Conservation (phyloP, 2,113 vertebrate species). For the Rousettus leschenaultii region DNA sequence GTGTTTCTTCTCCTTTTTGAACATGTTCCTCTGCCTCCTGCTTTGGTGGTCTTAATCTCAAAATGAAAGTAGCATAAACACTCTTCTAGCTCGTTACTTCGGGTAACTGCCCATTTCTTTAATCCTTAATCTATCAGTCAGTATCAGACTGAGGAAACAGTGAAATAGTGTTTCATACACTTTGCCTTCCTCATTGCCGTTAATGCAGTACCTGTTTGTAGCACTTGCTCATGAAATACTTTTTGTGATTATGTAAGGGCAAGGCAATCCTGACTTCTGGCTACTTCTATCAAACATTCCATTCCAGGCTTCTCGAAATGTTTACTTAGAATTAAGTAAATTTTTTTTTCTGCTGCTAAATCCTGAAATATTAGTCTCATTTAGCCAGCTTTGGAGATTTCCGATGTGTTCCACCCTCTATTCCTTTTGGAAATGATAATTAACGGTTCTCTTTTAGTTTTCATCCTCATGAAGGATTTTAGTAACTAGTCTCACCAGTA, state of each 20-base stretch:
- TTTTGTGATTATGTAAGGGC: background rate
- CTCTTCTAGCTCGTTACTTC: background rate
- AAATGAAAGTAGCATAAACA: background rate
- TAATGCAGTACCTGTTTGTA: background rate
- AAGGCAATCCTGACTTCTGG: background rate
- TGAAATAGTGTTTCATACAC: background rate
- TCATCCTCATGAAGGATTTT: background rate
- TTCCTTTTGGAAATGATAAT: background rate
- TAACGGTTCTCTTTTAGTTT: background rate
- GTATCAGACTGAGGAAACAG: background rate
- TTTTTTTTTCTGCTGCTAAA: background rate
- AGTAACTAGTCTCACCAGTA: background rate
- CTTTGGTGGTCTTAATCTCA: background rate
- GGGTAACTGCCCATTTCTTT: background rate
- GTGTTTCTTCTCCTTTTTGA: background rate
- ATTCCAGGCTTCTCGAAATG: background rate
- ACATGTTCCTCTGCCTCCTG: background rate
- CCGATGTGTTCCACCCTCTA: background rate
- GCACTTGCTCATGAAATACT: background rate
- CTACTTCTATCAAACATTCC: background rate
- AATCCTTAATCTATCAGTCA: background rate
- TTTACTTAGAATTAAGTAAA: conserved; percentile 13
- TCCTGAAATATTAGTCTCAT: conserved; percentile 12
- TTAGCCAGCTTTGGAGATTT: background rate
- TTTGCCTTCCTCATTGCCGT: background rate